Base-by-base conservation (phyloP, 2,888 invertebrate species). In the Epicampocera succincta region DNA sequence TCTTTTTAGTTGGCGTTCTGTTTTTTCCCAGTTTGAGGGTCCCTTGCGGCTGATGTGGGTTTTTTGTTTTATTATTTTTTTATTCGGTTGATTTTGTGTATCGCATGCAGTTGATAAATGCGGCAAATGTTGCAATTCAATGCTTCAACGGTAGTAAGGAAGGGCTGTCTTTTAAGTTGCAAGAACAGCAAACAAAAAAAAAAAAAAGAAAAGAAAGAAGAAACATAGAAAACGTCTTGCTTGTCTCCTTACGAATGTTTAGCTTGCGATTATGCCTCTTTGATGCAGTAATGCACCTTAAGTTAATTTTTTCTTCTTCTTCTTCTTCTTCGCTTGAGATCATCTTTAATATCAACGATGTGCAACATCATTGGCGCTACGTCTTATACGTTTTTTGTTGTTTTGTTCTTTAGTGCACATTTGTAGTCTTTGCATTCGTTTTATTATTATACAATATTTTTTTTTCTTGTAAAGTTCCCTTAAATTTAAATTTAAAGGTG, bases 361-460 rank as follows among this genome's bases (percentile, higher is more conserved):
- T 82, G 82, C 78, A 78, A 78, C 74, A 82, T 46, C 82, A 82
- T 82, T 82, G 82, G 82, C 82, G 82, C 82, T 78, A 78, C 60
- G 65, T 78, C 71, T 71, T 82, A 66, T 63, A 69, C 63, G 42
- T 60, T 44, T 60, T 66, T 63, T 66, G 63, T 46, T n/a, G n/a
- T 42, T 58, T 48, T 54, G 46, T 17, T 13, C 52, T 52, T 52
- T 17, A 13, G 46, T 46, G 11, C 21, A 56, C 65, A 38, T 48
- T 60, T 72, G 48, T 50, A 50, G 42, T 69, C 42, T 60, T 68
- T 66, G 25, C 17, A n/a, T 80, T 66, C 42, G n/a, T 17, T 29
- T 65, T 33, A 25, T 54, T 25, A 46, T n/a, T n/a, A n/a, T n/a
- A n/a, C n/a, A n/a, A n/a, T n/a, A n/a, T n/a, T 48, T 48, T 15